Percentiles rank a stretch among this genome's conserved stretches.
phyloP scores from a whole-genome alignment of 2,888 invertebrate genomes.

The Acholoe squamosa region DNA sequence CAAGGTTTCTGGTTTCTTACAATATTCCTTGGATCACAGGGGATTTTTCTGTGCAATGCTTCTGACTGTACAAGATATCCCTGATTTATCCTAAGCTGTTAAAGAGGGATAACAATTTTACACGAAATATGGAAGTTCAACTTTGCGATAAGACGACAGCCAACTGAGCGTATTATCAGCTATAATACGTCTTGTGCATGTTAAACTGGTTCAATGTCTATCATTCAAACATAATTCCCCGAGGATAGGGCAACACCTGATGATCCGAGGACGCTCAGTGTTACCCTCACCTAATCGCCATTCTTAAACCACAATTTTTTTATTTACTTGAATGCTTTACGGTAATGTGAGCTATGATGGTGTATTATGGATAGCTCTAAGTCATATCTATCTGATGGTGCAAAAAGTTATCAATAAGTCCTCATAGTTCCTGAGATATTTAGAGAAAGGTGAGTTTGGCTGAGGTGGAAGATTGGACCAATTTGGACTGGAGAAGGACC shows the following conservation, averaged over 20 bases:
- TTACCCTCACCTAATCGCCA: neutral
- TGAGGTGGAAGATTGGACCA: neutral
- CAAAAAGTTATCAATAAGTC: neutral
- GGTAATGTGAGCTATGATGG: no score
- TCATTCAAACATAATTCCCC: neutral
- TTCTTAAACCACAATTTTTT: neutral
- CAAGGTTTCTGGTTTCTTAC: no score
- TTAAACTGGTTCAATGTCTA: neutral
- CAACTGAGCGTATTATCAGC: neutral
- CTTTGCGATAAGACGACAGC: neutral
- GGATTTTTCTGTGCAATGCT: no score
- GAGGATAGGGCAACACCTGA: neutral
- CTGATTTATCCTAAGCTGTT: no score
- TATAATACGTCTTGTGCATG: neutral
- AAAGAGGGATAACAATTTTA: no score
- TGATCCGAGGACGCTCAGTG: neutral
- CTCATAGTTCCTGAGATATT: slow-evolving; percentile 1
- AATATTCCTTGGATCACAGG: no score
- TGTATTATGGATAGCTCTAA: neutral
- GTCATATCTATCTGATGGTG: neutral
- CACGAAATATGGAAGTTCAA: no score
- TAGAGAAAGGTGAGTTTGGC: neutral
- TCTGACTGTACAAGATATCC: no score
- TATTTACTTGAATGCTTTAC: no score
- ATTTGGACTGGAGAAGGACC: neutral